phyloP scores from a whole-genome alignment of 2,888 invertebrate genomes.

The Caenorhabditis becei region DNA sequence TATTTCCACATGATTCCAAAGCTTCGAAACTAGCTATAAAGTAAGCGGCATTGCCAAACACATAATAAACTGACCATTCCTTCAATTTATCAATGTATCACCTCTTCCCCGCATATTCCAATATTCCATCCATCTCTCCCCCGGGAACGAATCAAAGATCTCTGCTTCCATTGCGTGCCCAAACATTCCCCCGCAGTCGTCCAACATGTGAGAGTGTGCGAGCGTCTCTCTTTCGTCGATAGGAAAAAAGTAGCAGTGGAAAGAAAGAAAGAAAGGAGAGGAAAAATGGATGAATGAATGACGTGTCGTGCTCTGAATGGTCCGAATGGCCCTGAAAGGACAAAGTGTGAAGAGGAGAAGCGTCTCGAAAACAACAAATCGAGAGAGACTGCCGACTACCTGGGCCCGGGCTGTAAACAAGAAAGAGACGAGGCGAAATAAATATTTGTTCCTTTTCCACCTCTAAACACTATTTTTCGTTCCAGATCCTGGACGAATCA shows the following conservation, averaged over 20 bases:
- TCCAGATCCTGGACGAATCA: too few species aligned
- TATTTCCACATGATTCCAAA: neutral
- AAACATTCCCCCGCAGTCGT: conserved; percentile 21
- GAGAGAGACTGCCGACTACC: conserved; percentile 1
- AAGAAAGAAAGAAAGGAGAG: conserved; percentile 2
- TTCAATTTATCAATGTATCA: neutral
- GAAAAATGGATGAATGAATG: too few species aligned
- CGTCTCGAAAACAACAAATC: conserved; percentile 4
- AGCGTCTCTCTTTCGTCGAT: conserved; percentile 16
- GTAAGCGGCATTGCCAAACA: neutral
- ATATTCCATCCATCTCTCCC: neutral
- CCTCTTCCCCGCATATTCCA: neutral
- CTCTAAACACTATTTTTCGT: too few species aligned
- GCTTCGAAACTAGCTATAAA: neutral
- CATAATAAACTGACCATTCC: conserved; percentile 15
- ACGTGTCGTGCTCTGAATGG: conserved; percentile 40
- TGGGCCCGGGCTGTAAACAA: conserved; percentile 15
- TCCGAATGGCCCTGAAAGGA: conserved; percentile 16
- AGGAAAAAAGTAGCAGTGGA: conserved; percentile 15
- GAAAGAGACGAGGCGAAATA: conserved; percentile 16
- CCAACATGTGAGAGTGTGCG: neutral
- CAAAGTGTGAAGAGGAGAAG: neutral
- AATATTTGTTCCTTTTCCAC: conserved; percentile 25
- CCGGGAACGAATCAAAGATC: conserved; percentile 41
- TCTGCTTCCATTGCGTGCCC: conserved; percentile 28